Conservation (phyloP, 2,113 vertebrate species). For the Syrmaticus mikado region DNA sequence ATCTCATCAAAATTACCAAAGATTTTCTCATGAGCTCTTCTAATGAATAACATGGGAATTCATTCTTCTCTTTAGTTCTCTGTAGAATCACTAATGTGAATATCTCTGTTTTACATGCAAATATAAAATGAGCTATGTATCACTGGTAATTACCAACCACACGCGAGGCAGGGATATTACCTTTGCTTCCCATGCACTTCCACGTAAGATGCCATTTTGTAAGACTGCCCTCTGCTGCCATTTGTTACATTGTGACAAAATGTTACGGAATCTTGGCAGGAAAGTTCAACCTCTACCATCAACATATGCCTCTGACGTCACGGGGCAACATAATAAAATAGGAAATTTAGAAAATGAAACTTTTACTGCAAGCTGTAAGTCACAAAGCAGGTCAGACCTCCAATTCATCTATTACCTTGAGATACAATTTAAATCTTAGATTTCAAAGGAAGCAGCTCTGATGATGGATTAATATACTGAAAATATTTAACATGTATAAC, state of each 20-base stretch:
- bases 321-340: background rate
- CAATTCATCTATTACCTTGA: background rate
- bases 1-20: background rate
- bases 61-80: background rate
- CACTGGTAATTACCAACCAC: background rate
- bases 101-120: background rate
- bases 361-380: background rate
- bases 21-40: constrained; percentile 14
- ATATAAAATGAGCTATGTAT: background rate
- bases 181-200: no score
- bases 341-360: background rate
- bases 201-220: no score
- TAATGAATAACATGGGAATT: constrained; percentile 2
- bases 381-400: background rate
- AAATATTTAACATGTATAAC: background rate
- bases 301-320: no score
- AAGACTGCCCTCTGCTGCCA: no score
- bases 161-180: background rate
- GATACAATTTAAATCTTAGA: background rate
- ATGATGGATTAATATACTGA: background rate
- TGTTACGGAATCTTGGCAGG: no score
- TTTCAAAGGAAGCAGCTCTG: background rate
- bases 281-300: no score
- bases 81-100: background rate
- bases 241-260: no score